A percentile compares a stretch with the other conserved stretches of the same genome.
These are phyloP conservation scores for Microcebus jonahi DNA, from an alignment of 2,113 vertebrate species.

Conservation along the genomic window DNA sequence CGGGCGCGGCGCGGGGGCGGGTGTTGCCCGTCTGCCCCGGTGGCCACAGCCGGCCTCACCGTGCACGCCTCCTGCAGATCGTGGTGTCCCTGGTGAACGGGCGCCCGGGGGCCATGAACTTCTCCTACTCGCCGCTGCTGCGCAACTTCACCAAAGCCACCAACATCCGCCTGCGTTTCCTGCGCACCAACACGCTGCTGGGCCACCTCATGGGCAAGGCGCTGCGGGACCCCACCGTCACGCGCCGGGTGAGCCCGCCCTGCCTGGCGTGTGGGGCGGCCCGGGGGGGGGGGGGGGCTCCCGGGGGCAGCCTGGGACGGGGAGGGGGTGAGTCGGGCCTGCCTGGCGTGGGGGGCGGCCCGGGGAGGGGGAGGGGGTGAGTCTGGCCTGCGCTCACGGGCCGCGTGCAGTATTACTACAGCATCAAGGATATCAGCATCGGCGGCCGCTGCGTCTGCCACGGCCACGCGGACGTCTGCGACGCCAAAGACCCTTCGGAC, in stretches of 20 bases:
- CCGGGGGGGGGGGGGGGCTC: no score
- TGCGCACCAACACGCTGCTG: constrained; percentile 96
- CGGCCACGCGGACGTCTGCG: constrained; percentile 95
- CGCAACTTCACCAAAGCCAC: constrained; percentile 98
- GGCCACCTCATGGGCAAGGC: constrained; percentile 99
- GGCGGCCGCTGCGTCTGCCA: constrained; percentile 98
- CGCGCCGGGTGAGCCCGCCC: constrained; percentile 91
- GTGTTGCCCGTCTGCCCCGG: rapidly evolving
- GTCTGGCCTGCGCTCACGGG: neutral
- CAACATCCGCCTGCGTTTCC: constrained; percentile 94
- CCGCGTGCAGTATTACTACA: constrained; percentile 94
- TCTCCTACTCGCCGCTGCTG: constrained; percentile 96
- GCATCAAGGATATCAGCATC: constrained; percentile 98
- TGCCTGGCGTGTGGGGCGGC: neutral
- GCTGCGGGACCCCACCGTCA: constrained; percentile 96
- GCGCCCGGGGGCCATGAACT: constrained; percentile 96
- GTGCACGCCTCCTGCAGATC: constrained; percentile 81
- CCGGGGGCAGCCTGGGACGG: neutral
- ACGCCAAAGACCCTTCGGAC: constrained; percentile 91
- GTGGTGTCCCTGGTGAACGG: constrained; percentile 98
- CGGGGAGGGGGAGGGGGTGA: no score
- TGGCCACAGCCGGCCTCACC: neutral
- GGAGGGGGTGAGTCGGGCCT: rapidly evolving
- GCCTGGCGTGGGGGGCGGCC: neutral
- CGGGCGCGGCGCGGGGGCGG: rapidly evolving